A percentile compares a stretch with the other conserved stretches of the same genome.
These are phyloP conservation scores for Xestoiulus laeticollis DNA, from an alignment of 2,888 invertebrate genomes.

Conservation along the genomic window DNA sequence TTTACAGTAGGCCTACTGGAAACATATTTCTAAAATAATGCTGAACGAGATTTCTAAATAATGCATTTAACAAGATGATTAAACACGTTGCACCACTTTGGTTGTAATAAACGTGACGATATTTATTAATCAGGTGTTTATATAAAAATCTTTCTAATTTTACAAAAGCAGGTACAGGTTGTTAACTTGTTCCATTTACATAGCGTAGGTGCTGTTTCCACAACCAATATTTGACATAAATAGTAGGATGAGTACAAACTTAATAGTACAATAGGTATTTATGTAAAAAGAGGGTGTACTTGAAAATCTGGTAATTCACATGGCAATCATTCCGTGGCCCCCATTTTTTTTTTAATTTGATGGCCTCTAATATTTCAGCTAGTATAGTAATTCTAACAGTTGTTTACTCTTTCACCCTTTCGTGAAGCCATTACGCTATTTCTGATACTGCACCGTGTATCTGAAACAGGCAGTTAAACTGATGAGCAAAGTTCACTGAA, in stretches of 20 bases:
- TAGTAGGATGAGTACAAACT: neutral
- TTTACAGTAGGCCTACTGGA: neutral
- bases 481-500: slow-evolving; percentile 40
- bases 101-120: neutral
- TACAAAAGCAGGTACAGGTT: neutral
- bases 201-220: neutral
- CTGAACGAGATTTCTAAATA: too few relatives aligned
- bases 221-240: neutral
- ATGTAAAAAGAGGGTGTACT: neutral
- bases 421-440: slow-evolving; percentile 5
- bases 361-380: neutral
- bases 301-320: slow-evolving; percentile 29
- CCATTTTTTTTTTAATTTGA: neutral
- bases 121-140: neutral
- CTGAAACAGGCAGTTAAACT: slow-evolving; percentile 28
- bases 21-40: neutral
- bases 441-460: neutral
- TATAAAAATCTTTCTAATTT: neutral
- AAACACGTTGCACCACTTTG: neutral
- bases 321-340: neutral
- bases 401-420: slow-evolving; percentile 34
- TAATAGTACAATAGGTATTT: neutral
- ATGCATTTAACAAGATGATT: neutral
- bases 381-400: neutral
- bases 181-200: neutral